Base-by-base conservation (phyloP, 2,888 invertebrate species). In the Phymatocera aterrima region DNA sequence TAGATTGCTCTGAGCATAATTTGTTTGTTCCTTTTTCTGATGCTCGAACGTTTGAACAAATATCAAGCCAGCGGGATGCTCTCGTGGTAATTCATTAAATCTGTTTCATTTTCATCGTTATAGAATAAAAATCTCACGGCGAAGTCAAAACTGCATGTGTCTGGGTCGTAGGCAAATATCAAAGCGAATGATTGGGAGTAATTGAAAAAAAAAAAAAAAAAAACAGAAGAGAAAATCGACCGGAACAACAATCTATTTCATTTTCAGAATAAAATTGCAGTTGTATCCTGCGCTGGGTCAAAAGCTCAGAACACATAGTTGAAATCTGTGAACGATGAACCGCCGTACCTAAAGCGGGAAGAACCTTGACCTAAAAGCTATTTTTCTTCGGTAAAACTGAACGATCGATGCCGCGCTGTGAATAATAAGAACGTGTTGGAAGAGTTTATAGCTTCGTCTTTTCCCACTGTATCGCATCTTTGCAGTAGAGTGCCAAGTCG, bases 311-410 rank as follows among this genome's bases (percentile, higher is more conserved):
- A 43, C n/a, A n/a, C n/a, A n/a, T n/a, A n/a, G n/a, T n/a, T n/a
- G 18, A 24, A 40, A 65, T 12, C 65, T 24, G 65, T 65, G 43
- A 70, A 70, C 31, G 48, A 28, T 70, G 51, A 72, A 48, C 72
- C 34, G n/a, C n/a, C n/a, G 48, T 72, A 34, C 51, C 18, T 72
- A 12, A 72, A 78, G 64, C 57, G 54, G 31, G 40, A 40, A n/a
- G 15, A 79, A 57, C 80, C 81, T 81, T 82, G 82, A 80, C 81
- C 79, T 75, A 28, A 43, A 75, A 75, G 43, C 40, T 60, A 37
- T 75, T 57, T 75, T 57, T 75, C 48, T 61, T 21, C 57, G 75
- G 24, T 54, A 81, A 48, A 65, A 74, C 57, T n/a, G 37, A 72
- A 40, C 54, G 60, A 12, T 72, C 18, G 21, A 24, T 24, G 28